A percentile compares a stretch with the other conserved stretches of the same genome.
These are phyloP conservation scores for Halichoerus grypus DNA, from an alignment of 2,113 vertebrate genomes.

Conservation along the genomic window DNA sequence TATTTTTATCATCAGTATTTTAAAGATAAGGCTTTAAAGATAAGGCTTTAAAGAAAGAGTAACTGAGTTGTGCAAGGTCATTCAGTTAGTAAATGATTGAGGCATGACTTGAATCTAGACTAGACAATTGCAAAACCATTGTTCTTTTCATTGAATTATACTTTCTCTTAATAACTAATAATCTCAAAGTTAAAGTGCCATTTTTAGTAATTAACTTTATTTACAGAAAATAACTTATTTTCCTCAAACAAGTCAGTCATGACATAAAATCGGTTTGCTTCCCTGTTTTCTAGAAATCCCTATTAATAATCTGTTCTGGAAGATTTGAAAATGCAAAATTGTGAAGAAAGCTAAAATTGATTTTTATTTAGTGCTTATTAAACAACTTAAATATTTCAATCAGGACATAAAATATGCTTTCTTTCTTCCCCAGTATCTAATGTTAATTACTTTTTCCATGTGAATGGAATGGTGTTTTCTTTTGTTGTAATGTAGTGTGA, in stretches of 20 bases:
- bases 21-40: constrained; percentile 24
- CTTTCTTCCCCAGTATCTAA: not conserved
- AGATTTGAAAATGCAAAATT: not conserved
- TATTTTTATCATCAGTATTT: not conserved
- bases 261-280: not conserved
- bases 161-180: constrained; percentile 41
- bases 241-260: not conserved
- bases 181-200: not conserved
- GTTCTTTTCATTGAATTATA: constrained; percentile 8
- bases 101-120: not conserved
- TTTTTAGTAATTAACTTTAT: constrained; percentile 15
- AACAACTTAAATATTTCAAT: constrained; percentile 17
- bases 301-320: not conserved
- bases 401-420: not conserved
- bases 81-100: not conserved
- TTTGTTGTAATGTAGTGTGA: not conserved
- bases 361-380: constrained; percentile 17
- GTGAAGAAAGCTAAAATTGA: not conserved
- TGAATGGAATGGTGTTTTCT: not conserved
- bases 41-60: not conserved
- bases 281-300: not conserved
- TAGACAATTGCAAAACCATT: not conserved
- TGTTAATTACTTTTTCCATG: not conserved
- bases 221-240: constrained; percentile 15
- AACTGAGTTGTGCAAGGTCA: not conserved